Conservation (phyloP, 2,113 vertebrate genomes). For the Tympanuchus pallidicinctus region DNA sequence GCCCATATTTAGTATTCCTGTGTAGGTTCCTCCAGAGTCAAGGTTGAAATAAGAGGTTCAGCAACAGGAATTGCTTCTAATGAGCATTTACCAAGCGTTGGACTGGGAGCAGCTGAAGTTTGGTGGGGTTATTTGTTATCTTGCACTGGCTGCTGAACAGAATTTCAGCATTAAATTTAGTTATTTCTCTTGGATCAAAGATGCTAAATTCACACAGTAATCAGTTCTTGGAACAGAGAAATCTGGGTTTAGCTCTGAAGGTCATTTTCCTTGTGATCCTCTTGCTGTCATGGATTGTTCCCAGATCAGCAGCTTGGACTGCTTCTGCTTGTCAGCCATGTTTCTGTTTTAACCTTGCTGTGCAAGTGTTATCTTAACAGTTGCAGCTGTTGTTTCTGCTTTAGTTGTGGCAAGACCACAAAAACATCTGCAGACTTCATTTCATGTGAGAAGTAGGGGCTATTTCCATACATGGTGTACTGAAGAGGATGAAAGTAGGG, state of each 20-base stretch:
- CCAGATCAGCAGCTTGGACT: neutral
- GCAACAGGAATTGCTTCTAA: neutral
- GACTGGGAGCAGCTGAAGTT: neutral
- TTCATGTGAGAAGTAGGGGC: neutral
- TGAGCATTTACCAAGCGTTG: neutral
- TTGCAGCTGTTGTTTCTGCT: neutral
- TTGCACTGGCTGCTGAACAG: neutral
- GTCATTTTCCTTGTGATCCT: neutral
- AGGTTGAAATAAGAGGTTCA: neutral
- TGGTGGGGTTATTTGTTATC: neutral
- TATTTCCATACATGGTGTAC: neutral
- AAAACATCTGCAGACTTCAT: neutral
- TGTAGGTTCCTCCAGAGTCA: neutral
- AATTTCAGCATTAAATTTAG: neutral
- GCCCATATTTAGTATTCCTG: neutral
- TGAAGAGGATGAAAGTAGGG: neutral
- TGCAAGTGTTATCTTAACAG: neutral
- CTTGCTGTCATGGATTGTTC: neutral
- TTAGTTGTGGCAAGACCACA: neutral
- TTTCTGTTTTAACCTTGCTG: rapidly evolving
- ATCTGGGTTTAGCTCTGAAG: neutral
- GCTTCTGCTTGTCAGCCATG: neutral
- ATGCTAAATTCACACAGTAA: neutral
- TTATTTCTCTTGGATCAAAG: neutral
- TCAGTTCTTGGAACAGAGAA: neutral